Percentiles rank a stretch among this genome's conserved stretches.
Conservation (phyloP, 2,888 invertebrate species). For the Stramonita haemastoma region DNA sequence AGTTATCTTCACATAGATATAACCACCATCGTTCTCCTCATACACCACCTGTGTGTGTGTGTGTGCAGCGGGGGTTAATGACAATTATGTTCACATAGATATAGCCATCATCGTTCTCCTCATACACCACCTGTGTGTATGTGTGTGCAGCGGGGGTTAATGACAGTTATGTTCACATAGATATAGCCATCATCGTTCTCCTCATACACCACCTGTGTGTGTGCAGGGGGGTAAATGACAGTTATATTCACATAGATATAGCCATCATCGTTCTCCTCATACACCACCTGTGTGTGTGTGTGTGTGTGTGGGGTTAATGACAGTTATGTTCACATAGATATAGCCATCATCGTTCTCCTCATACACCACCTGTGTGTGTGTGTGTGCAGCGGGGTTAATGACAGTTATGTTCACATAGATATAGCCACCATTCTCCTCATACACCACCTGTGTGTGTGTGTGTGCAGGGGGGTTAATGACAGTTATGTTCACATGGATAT, state of each 20-base stretch:
- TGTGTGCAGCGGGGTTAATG: not conserved
- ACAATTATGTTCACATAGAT: slow-evolving; percentile 92
- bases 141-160: slow-evolving; percentile 79
- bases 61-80: slow-evolving; percentile 83
- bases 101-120: slow-evolving; percentile 80
- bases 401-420: slow-evolving; percentile 79
- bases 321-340: no score
- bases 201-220: slow-evolving; percentile 76
- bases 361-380: slow-evolving; percentile 73
- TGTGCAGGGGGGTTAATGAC: not conserved
- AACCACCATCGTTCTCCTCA: no score
- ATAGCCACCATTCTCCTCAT: no score
- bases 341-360: slow-evolving; percentile 80
- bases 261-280: no score
- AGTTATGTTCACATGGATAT: not conserved
- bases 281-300: no score
- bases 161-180: slow-evolving; percentile 90
- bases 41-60: no score
- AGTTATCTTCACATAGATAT: not conserved
- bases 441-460: slow-evolving; percentile 72
- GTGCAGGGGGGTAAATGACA: not conserved
- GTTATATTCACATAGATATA: no score
- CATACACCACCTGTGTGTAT: slow-evolving; percentile 74
- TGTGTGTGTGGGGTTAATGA: no score
- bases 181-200: slow-evolving; percentile 81